Percentiles rank a stretch among this genome's conserved stretches.
Evolutionary conservation across 2,888 invertebrate genomes (phyloP).

Genomic region (Vesta saturnalis): DNA sequence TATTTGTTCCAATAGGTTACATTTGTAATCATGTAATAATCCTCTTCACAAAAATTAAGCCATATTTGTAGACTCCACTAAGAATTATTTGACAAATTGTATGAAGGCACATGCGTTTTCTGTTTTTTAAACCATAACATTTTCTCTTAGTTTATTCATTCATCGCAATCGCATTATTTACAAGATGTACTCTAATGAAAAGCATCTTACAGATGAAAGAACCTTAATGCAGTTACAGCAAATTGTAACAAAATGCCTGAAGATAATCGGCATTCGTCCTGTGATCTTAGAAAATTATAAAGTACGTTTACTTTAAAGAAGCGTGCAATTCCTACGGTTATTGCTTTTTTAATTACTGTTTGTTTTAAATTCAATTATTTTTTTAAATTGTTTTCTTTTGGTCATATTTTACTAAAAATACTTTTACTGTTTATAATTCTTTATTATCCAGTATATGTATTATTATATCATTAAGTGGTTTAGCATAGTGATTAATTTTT

Average conservation of each 20-base stretch:
- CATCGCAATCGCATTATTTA: too few relatives aligned
- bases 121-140: not conserved
- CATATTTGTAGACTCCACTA: too few relatives aligned
- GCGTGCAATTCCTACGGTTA: constrained; percentile 39
- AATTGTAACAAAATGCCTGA: constrained; percentile 39
- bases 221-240: constrained; percentile 16
- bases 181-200: not conserved
- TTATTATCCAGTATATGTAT: too few relatives aligned
- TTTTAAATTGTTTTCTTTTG: not conserved
- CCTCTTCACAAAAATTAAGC: too few relatives aligned
- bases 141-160: not conserved
- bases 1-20: too few relatives aligned
- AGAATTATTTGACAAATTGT: too few relatives aligned
- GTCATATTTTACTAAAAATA: too few relatives aligned
- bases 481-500: too few relatives aligned
- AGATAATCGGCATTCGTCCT: constrained; percentile 41
- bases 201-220: not conserved
- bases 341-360: constrained; percentile 32
- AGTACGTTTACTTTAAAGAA: constrained; percentile 33
- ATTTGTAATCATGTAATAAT: too few relatives aligned
- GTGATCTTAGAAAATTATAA: constrained; percentile 44
- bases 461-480: too few relatives aligned
- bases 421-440: too few relatives aligned
- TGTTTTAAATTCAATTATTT: constrained; percentile 4
- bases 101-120: not conserved